phyloP scores from a whole-genome alignment of 2,113 vertebrate genomes.

The Anser brachyrhynchus region DNA sequence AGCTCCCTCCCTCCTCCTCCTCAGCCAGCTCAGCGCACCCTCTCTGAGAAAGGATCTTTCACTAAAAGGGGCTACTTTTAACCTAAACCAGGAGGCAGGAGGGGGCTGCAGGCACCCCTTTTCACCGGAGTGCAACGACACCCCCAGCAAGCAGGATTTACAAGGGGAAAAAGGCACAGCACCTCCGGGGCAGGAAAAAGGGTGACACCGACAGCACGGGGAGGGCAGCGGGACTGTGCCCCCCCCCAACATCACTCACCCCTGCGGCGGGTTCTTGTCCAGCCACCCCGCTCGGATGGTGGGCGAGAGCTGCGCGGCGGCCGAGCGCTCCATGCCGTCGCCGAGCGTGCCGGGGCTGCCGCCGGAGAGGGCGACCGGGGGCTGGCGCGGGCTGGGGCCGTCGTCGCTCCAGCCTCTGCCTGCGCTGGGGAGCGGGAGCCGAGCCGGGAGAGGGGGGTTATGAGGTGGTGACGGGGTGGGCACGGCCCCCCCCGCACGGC shows the following conservation, averaged over 20 bases:
- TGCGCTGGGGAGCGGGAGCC: neutral
- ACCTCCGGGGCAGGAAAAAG: too few relatives aligned
- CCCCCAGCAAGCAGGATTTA: neutral
- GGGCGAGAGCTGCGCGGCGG: conserved; percentile 38
- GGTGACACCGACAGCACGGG: too few relatives aligned
- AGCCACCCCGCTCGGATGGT: conserved; percentile 91
- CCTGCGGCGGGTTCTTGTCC: conserved; percentile 93
- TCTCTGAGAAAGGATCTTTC: neutral
- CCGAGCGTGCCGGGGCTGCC: neutral
- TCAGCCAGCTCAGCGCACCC: too few relatives aligned
- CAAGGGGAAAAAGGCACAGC: neutral
- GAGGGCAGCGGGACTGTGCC: fast-evolving
- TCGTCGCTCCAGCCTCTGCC: conserved; percentile 56
- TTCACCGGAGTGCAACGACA: neutral
- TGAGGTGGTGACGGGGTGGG: neutral
- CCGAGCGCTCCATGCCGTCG: conserved; percentile 38
- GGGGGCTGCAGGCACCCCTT: neutral
- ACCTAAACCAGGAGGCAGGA: neutral
- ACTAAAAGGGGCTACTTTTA: neutral
- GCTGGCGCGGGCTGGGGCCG: neutral
- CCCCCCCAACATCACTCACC: conserved; percentile 75
- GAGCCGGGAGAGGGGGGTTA: neutral
- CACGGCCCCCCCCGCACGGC: too few relatives aligned
- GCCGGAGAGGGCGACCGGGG: neutral
- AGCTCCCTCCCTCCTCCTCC: too few relatives aligned